Evolutionary conservation across 1,140 invertebrate species (phyloP), one percentile per base, ranked within the genome.

Genomic region (Caenorhabditis tropicalis): DNA sequence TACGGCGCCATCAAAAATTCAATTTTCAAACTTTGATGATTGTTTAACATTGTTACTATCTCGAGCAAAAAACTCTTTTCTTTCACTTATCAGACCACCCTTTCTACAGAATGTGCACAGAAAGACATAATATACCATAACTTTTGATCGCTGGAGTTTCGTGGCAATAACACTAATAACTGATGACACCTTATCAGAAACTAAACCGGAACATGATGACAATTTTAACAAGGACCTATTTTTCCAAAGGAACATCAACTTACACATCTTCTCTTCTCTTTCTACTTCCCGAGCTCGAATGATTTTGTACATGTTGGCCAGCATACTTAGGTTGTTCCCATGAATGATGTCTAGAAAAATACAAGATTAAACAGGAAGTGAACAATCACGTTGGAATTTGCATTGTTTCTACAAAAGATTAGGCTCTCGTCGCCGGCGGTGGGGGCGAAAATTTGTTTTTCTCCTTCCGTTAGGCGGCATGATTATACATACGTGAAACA

Each of bases 11-110:
- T 74, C n/a, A 74, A 74, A 74, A 43, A 24, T 46, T 46, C 21
- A 74, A 74, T 74, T 74, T 43, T 74, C 36, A 74, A 74, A 74
- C 65, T 74, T 74, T 74, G 33, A 43, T 74, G 36, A 74, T 74
- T 39, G 9, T 46, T 74, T 74, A 43, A 24, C 65, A 43, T 10
- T 43, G 36, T 74, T 39, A 39, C 36, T 74, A 74, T 74, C 65
- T 74, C 24, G 65, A 43, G 19, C 15, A 46, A 74, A 46, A 74
- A 12, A 51, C n/a, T 10, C n/a, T 19, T 46, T 21, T 9, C n/a
- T 2, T n/a, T 16, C 31, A 21, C 65, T 74, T 43, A 74, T 74
- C 65, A 74, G 33, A 43, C 65, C 65, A 74, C 65, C 33, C 33
- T 74, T 74, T 74, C 33, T 33, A 31, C 16, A 65, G 29, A 4